Evolutionary conservation across 2,888 invertebrate genomes (phyloP).

Genomic region (Salticus scenicus): DNA sequence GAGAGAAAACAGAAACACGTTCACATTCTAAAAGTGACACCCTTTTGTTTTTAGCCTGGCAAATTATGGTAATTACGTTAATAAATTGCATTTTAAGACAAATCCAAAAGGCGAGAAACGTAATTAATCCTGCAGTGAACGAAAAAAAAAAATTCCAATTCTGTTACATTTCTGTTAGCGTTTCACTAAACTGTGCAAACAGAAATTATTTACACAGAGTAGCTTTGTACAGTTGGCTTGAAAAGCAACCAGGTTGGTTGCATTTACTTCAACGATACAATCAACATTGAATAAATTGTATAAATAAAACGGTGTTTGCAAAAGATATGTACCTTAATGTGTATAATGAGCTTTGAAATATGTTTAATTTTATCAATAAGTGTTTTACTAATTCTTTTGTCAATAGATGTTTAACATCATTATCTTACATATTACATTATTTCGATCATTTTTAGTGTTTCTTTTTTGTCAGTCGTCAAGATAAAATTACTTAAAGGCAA

Average conservation of each 20-base stretch:
- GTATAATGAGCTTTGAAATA: conserved; percentile 1
- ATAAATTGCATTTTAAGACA: conserved; percentile 33
- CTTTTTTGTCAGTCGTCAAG: too few species aligned
- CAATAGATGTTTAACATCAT: conserved; percentile 4
- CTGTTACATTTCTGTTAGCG: conserved; percentile 33
- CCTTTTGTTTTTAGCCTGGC: not conserved
- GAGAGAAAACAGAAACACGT: not conserved
- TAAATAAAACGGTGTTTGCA: conserved; percentile 19
- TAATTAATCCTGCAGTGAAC: conserved; percentile 17
- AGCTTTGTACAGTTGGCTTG: conserved; percentile 33
- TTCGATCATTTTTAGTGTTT: too few species aligned
- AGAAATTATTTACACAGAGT: conserved; percentile 29
- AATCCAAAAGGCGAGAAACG: conserved; percentile 25
- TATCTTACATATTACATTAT: too few species aligned
- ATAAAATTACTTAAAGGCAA: too few species aligned
- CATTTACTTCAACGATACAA: conserved; percentile 34
- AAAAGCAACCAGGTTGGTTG: conserved; percentile 47
- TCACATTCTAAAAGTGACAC: not conserved
- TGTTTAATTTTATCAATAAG: conserved; percentile 40
- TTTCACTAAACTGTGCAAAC: conserved; percentile 38
- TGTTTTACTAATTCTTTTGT: conserved; percentile 29
- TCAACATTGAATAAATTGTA: conserved; percentile 17
- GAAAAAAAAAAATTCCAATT: conserved; percentile 6
- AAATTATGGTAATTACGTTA: conserved; percentile 29
- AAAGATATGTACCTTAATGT: not conserved